These are phyloP conservation scores for Antedon mediterranea DNA, from an alignment of 53 echinoderm and acorn worm species.

Conservation along the genomic window DNA sequence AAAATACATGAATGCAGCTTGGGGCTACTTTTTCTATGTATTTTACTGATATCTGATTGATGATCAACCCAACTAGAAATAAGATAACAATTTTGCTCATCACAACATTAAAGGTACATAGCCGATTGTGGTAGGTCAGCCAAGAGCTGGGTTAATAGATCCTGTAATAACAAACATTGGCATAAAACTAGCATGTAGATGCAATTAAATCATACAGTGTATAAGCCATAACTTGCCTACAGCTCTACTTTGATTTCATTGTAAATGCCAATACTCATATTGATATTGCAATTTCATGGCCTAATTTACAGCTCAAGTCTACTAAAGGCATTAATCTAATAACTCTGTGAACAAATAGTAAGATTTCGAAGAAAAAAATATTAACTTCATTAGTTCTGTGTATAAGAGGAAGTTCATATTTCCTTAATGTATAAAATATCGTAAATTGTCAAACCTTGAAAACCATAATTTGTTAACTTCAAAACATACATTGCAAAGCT, in stretches of 20 bases:
- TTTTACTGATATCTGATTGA: not conserved
- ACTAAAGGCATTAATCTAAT: not conserved
- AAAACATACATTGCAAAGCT: too few species aligned
- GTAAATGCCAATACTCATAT: not conserved
- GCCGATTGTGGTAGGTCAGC: not conserved
- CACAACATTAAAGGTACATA: not conserved
- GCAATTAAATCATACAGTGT: not conserved
- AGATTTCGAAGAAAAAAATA: too few species aligned
- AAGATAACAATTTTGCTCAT: not conserved
- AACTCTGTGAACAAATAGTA: not conserved
- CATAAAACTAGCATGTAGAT: constrained; percentile 1
- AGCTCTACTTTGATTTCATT: not conserved
- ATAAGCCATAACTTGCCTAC: not conserved
- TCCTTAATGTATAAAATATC: too few species aligned
- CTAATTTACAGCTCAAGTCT: not conserved
- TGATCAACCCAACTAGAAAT: not conserved
- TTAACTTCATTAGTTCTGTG: too few species aligned
- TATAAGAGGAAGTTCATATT: too few species aligned
- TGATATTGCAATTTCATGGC: constrained; percentile 1
- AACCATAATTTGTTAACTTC: too few species aligned
- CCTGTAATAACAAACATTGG: not conserved
- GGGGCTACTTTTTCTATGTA: not conserved
- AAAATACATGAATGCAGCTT: not conserved
- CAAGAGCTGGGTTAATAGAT: not conserved
- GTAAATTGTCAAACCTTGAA: too few species aligned